Percentiles rank a stretch among this genome's conserved stretches.
These are phyloP conservation scores for Drosophila conformis DNA, from an alignment of 2,888 invertebrate genomes.

Conservation along the genomic window DNA sequence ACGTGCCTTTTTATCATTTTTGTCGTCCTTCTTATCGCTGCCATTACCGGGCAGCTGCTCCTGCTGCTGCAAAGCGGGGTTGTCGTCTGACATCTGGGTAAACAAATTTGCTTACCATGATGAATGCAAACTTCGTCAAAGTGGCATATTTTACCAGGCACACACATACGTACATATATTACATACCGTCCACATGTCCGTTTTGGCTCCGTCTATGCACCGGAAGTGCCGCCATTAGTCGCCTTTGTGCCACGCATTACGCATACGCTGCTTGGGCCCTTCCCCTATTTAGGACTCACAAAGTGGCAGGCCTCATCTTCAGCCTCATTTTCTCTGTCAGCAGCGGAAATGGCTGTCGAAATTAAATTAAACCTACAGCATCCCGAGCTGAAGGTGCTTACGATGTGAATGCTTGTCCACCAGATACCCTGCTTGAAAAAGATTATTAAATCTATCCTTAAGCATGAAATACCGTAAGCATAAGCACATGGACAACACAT, in stretches of 20 bases:
- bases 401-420: neutral
- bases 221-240: slow-evolving; percentile 78
- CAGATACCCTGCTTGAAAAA: slow-evolving; percentile 4
- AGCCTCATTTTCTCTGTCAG: slow-evolving; percentile 3
- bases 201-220: slow-evolving; percentile 48
- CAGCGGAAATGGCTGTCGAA: slow-evolving; percentile 49
- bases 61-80: neutral
- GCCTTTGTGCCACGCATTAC: slow-evolving; percentile 68
- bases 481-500: neutral
- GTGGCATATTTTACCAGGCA: slow-evolving; percentile 40
- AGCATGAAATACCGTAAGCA: neutral
- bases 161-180: slow-evolving; percentile 3
- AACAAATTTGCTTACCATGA: slow-evolving; percentile 79
- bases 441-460: neutral
- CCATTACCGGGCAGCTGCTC: slow-evolving; percentile 58
- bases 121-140: slow-evolving; percentile 71
- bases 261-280: slow-evolving; percentile 55
- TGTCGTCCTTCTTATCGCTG: slow-evolving; percentile 69
- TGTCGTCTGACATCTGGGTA: slow-evolving; percentile 68
- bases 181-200: slow-evolving; percentile 2
- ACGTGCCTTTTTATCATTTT: slow-evolving; percentile 79
- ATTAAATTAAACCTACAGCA: slow-evolving; percentile 42
- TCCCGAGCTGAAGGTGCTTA: neutral
- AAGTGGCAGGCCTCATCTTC: slow-evolving; percentile 40
- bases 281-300: slow-evolving; percentile 41